Conservation (phyloP, 2,888 invertebrate genomes). For the Caenorhabditis auriculariae region DNA sequence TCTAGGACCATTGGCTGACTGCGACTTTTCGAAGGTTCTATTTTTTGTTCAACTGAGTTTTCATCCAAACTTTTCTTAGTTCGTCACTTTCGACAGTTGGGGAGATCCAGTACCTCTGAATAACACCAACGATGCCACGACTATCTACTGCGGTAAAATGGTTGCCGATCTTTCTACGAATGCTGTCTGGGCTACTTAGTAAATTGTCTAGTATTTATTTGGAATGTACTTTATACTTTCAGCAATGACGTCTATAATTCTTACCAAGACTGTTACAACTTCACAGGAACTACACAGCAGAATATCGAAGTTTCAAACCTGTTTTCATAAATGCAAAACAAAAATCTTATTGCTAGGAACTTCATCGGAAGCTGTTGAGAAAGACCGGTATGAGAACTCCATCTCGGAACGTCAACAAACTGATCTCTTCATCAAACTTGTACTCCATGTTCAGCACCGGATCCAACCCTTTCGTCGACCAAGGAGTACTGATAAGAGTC, state of each 20-base stretch:
- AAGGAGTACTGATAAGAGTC: slow-evolving; percentile 25
- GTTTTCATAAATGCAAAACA: too few relatives aligned
- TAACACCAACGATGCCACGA: slow-evolving; percentile 12
- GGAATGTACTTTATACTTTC: slow-evolving; percentile 3
- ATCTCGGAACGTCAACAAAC: slow-evolving; percentile 2
- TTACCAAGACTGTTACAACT: slow-evolving; percentile 48
- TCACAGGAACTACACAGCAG: slow-evolving; percentile 1
- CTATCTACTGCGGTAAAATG: slow-evolving; percentile 34
- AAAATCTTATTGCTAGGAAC: too few relatives aligned
- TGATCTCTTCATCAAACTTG: too few relatives aligned
- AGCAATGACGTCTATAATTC: slow-evolving; percentile 53
- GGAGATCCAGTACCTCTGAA: slow-evolving; percentile 28
- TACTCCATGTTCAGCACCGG: slow-evolving; percentile 31
- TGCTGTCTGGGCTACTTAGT: slow-evolving; percentile 39
- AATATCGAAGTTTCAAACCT: too few relatives aligned
- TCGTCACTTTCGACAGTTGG: slow-evolving; percentile 19
- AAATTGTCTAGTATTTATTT: not conserved
- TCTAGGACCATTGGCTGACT: slow-evolving; percentile 32
- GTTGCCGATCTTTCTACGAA: slow-evolving; percentile 32
- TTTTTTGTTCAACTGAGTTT: not conserved
- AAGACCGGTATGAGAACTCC: slow-evolving; percentile 6
- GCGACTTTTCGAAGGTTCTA: slow-evolving; percentile 37
- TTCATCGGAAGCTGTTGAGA: slow-evolving; percentile 26
- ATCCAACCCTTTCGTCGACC: slow-evolving; percentile 40
- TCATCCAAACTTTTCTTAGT: slow-evolving; percentile 7